These are phyloP conservation scores for Cosmopolites sordidus DNA, from an alignment of 2,888 invertebrate species.

Conservation along the genomic window DNA sequence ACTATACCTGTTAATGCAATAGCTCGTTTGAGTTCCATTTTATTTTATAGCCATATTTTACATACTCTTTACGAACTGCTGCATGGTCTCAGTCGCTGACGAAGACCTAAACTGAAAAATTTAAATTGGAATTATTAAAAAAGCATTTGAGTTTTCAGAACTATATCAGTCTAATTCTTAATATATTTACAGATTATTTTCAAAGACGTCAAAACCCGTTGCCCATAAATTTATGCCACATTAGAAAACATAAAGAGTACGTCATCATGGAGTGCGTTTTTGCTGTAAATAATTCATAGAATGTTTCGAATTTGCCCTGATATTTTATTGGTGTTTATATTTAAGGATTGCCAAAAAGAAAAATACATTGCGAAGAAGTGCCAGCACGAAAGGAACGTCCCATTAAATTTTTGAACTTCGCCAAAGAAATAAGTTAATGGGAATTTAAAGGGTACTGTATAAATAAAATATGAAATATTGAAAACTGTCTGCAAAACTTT, in stretches of 20 bases:
- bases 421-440: slow-evolving; percentile 1
- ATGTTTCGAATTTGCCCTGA: neutral
- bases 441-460: neutral
- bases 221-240: slow-evolving; percentile 4
- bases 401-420: neutral
- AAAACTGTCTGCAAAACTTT: neutral
- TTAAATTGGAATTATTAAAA: no score
- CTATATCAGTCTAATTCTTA: no score
- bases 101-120: no score
- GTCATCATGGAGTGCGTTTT: slow-evolving; percentile 3
- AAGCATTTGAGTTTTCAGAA: no score
- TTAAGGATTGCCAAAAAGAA: neutral
- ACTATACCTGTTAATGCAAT: no score
- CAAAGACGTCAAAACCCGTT: neutral
- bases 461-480: slow-evolving; percentile 1
- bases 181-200: neutral
- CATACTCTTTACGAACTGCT: no score
- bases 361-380: slow-evolving; percentile 1
- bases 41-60: no score
- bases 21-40: no score
- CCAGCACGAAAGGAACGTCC: neutral
- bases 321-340: neutral
- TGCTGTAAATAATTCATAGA: slow-evolving; percentile 1
- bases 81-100: no score
- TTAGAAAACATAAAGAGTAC: slow-evolving; percentile 8